These are phyloP conservation scores for Cheilosia variabilis DNA, from an alignment of 2,888 invertebrate genomes.

Conservation along the genomic window DNA sequence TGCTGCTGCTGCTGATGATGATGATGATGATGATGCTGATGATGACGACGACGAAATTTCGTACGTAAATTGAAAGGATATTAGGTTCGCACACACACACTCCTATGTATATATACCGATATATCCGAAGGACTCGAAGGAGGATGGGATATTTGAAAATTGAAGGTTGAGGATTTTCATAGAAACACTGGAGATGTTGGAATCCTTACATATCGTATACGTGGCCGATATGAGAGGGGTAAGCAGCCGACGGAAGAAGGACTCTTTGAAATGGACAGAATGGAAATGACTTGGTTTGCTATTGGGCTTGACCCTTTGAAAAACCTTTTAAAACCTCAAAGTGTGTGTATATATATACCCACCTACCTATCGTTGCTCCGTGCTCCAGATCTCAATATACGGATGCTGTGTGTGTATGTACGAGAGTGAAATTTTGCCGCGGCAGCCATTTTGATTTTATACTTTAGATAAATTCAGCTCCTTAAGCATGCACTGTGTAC, in stretches of 20 bases:
- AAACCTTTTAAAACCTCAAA: conserved; percentile 77
- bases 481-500: conserved; percentile 56
- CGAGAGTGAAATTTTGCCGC: conserved; percentile 72
- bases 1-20: neutral
- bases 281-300: conserved; percentile 77
- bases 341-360: conserved; percentile 45
- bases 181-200: conserved; percentile 76
- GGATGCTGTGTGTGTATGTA: conserved; percentile 31
- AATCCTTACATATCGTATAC: conserved; percentile 67
- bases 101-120: conserved; percentile 26
- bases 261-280: conserved; percentile 72
- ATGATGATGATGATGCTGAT: conserved; percentile 55
- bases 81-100: conserved; percentile 59
- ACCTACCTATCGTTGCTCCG: conserved; percentile 3
- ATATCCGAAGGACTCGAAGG: conserved; percentile 60
- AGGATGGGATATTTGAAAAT: conserved; percentile 72
- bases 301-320: conserved; percentile 77
- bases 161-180: conserved; percentile 74
- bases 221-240: conserved; percentile 3
- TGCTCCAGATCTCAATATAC: conserved; percentile 69
- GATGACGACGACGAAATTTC: conserved; percentile 74
- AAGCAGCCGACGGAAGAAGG: conserved; percentile 68
- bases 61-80: conserved; percentile 75
- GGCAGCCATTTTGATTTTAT: conserved; percentile 78
- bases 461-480: conserved; percentile 73